Percentiles rank a stretch among this genome's conserved stretches.
These are phyloP conservation scores for Amazona finschi DNA, from an alignment of 2,797 vertebrate genomes.

Conservation along the genomic window DNA sequence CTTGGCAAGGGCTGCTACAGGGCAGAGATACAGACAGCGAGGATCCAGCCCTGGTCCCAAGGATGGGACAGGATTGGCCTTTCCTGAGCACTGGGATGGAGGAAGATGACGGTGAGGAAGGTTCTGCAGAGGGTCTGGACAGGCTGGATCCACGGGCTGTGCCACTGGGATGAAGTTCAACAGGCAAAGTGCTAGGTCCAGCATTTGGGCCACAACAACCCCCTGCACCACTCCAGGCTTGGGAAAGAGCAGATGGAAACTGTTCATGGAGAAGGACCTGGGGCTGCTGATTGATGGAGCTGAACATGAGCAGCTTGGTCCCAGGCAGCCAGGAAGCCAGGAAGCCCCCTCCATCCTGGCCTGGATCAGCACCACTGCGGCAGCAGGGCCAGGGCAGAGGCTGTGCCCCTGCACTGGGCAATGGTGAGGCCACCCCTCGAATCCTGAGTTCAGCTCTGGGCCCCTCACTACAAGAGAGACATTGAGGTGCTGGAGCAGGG, in stretches of 20 bases:
- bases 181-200: not conserved
- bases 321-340: not conserved
- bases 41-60: not conserved
- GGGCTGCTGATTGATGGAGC: not conserved
- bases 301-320: not conserved
- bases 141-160: not conserved
- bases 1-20: not conserved
- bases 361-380: accelerated
- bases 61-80: not conserved
- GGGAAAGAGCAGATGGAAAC: not conserved
- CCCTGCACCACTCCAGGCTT: not conserved
- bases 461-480: not conserved
- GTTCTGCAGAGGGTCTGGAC: not conserved
- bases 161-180: not conserved
- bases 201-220: not conserved
- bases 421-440: accelerated
- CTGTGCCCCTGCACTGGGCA: not conserved
- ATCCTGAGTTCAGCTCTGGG: not conserved
- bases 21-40: accelerated
- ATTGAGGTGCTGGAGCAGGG: not conserved
- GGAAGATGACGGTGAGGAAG: not conserved
- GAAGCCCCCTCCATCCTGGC: accelerated
- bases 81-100: not conserved
- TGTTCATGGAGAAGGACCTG: not conserved
- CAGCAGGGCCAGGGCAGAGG: not conserved